phyloP scores from a whole-genome alignment of 92 coral and sea anemone genomes.

The Palythoa heliodiscus region DNA sequence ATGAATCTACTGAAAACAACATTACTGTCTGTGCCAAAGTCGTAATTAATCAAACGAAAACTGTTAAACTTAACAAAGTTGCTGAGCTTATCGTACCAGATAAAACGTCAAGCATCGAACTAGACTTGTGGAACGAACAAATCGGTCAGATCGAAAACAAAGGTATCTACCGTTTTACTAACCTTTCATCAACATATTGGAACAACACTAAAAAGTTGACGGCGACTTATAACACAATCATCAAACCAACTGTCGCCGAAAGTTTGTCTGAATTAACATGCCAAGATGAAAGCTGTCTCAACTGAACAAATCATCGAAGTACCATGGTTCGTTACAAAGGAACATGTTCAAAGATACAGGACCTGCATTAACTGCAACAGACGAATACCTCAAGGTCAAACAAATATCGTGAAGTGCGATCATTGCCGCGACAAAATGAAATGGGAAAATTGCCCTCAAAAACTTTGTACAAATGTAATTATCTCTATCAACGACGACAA shows the following conservation, averaged over 20 bases:
- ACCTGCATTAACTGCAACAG: background rate
- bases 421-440: constrained; percentile 64
- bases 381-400: background rate
- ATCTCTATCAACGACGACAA: constrained; percentile 53
- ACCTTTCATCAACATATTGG: constrained; percentile 61
- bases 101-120: constrained; percentile 50
- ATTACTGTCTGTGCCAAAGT: constrained; percentile 63
- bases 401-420: constrained; percentile 50
- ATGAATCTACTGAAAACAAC: constrained; percentile 22
- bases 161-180: constrained; percentile 65
- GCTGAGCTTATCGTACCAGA: constrained; percentile 55
- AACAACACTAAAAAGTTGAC: constrained; percentile 61
- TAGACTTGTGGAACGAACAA: constrained; percentile 64
- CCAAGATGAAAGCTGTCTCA: too few species aligned
- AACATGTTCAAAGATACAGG: background rate
- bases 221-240: constrained; percentile 60
- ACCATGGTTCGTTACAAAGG: background rate
- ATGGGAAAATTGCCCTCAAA: constrained; percentile 60
- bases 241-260: constrained; percentile 25
- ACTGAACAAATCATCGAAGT: background rate
- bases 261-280: too few species aligned
- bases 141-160: constrained; percentile 50
- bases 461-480: constrained; percentile 58
- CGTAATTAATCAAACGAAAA: constrained; percentile 48
- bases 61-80: constrained; percentile 38